Evolutionary conservation across 2,888 invertebrate species (phyloP).

Genomic region (Campoplex nolae): DNA sequence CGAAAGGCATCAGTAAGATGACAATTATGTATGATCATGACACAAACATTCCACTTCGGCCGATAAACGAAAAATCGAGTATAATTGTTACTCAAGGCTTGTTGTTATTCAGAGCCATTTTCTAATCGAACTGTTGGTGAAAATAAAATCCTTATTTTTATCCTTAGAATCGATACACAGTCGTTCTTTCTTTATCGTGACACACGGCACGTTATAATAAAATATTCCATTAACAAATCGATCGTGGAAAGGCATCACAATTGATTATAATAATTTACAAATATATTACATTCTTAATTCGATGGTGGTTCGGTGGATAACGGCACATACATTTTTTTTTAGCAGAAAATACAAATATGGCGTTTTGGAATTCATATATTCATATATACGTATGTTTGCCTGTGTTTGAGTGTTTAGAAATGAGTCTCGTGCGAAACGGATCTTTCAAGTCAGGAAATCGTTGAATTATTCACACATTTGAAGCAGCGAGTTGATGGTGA

Average conservation of each 20-base stretch:
- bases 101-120: slow-evolving; percentile 45
- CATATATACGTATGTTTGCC: slow-evolving; percentile 23
- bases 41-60: slow-evolving; percentile 60
- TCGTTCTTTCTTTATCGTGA: slow-evolving; percentile 29
- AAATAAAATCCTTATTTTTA: slow-evolving; percentile 60
- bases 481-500: slow-evolving; percentile 95
- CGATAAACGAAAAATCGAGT: slow-evolving; percentile 8
- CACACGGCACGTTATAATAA: slow-evolving; percentile 16
- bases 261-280: slow-evolving; percentile 75
- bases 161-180: slow-evolving; percentile 50
- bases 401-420: slow-evolving; percentile 49
- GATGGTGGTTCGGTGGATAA: slow-evolving; percentile 38
- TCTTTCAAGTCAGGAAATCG: slow-evolving; percentile 30
- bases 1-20: slow-evolving; percentile 1
- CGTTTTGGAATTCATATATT: slow-evolving; percentile 47
- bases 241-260: slow-evolving; percentile 61
- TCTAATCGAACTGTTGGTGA: slow-evolving; percentile 23
- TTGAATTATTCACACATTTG: slow-evolving; percentile 91
- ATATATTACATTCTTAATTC: slow-evolving; percentile 78
- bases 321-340: slow-evolving; percentile 55
- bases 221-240: slow-evolving; percentile 22
- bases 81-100: slow-evolving; percentile 19
- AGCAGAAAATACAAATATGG: slow-evolving; percentile 79
- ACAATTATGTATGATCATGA: not conserved
- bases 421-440: slow-evolving; percentile 40